Evolutionary conservation across 1,140 invertebrate species (phyloP).

Genomic region (Scylla paramamosain): DNA sequence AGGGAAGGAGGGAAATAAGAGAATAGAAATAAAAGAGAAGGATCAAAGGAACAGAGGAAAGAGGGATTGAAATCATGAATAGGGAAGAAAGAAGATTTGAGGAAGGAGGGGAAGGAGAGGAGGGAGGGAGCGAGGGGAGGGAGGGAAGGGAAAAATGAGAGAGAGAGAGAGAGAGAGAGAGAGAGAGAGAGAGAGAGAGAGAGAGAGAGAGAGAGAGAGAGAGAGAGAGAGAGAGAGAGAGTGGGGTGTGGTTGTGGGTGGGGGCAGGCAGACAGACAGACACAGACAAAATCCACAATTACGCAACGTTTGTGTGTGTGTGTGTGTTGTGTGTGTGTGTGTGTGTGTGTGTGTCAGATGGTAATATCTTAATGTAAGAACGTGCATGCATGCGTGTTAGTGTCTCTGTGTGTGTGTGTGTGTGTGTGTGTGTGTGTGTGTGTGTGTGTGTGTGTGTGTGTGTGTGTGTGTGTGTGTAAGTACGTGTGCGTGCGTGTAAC

Average conservation of each 20-base stretch:
- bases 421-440: background rate
- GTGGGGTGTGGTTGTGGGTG: too few species aligned
- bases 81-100: background rate
- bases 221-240: too few species aligned
- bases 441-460: too few species aligned
- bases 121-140: background rate
- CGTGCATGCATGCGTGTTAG: too few species aligned
- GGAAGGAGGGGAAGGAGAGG: background rate
- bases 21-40: background rate
- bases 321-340: background rate
- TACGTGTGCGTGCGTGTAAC: constrained; percentile 32
- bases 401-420: background rate
- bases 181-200: constrained; percentile 5
- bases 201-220: background rate
- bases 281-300: too few species aligned
- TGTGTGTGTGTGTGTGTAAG: too few species aligned
- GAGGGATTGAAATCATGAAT: background rate
- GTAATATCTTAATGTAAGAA: background rate
- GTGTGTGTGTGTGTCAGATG: background rate
- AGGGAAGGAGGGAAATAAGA: background rate
- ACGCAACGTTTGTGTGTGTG: too few species aligned
- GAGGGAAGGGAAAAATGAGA: too few species aligned
- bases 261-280: too few species aligned
- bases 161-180: background rate
- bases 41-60: background rate